Evolutionary conservation across 2,888 invertebrate genomes (phyloP).

Genomic region (Notocelia uddmanniana): DNA sequence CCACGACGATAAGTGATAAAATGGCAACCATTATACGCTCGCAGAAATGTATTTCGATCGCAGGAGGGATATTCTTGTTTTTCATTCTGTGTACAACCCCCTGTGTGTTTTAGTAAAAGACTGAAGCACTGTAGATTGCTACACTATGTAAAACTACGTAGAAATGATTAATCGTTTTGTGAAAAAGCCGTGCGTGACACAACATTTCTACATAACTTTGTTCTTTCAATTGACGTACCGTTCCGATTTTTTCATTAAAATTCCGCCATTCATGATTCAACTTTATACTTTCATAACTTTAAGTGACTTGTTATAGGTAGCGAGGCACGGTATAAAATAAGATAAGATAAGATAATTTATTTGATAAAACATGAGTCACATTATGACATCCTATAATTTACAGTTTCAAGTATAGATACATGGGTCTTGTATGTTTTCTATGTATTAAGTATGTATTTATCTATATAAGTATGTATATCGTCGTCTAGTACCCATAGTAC

Average conservation of each 20-base stretch:
- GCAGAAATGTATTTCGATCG: too few relatives aligned
- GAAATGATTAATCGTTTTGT: slow-evolving; percentile 51
- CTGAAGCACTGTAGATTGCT: slow-evolving; percentile 17
- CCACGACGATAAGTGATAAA: too few relatives aligned
- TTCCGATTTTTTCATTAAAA: slow-evolving; percentile 6
- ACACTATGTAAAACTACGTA: slow-evolving; percentile 30
- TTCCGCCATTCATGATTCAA: slow-evolving; percentile 17
- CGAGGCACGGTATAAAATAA: neutral
- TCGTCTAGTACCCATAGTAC: too few relatives aligned
- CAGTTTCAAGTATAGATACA: too few relatives aligned
- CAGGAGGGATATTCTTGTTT: too few relatives aligned
- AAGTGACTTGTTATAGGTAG: slow-evolving; percentile 27
- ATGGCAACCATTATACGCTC: too few relatives aligned
- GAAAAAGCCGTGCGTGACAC: slow-evolving; percentile 50
- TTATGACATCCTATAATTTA: too few relatives aligned
- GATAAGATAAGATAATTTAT: too few relatives aligned
- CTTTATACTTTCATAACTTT: slow-evolving; percentile 17
- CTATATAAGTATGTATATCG: too few relatives aligned
- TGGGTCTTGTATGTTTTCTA: too few relatives aligned
- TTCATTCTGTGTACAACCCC: neutral
- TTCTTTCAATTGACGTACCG: slow-evolving; percentile 34
- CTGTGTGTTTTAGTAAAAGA: neutral
- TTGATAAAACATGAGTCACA: too few relatives aligned
- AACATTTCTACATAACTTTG: slow-evolving; percentile 44
- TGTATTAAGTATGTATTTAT: too few relatives aligned